Base-by-base conservation (phyloP, 1,140 invertebrate genomes). In the Sminthurinus signatus region DNA sequence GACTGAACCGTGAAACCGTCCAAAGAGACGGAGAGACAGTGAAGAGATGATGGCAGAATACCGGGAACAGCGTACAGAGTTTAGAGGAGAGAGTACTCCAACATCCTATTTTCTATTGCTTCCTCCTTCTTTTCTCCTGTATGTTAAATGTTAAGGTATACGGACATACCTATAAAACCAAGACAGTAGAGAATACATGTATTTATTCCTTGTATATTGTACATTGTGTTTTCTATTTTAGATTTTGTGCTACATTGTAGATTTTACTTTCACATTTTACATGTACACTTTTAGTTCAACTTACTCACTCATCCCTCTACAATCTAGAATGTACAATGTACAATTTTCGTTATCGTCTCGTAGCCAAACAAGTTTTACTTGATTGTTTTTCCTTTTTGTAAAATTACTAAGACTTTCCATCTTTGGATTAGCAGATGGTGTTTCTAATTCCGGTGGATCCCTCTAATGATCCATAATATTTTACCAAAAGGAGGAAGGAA, bases 331-430 rank as follows among this genome's bases (percentile, higher is more conserved):
- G 36, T 39, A 39, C 36, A 39, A 39, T 17, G 17, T 39, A 10
- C 17, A n/a, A n/a, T n/a, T n/a, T n/a, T n/a, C n/a, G n/a, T n/a
- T n/a, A n/a, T n/a, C n/a, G n/a, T n/a, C n/a, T n/a, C n/a, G n/a
- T n/a, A n/a, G n/a, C n/a, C n/a, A n/a, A n/a, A n/a, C n/a, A n/a
- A n/a, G 15, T 17, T 5, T 46, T 19, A n/a, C 21, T 46, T 46
- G 44, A 46, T 46, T 46, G 44, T 46, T 46, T 46, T 46, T 21
- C 44, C 44, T 46, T 46, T 46, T 46, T 46, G 44, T 46, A n/a
- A 46, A 46, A 46, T 46, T 46, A n/a, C n/a, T n/a, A 46, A 21
- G 15, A 46, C 44, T 46, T 46, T 4, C 21, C 21, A 46, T 46
- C 44, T 21, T 46, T 46, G 44, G 44, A 46, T 46, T 46, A 46